These are phyloP conservation scores for Mimachlamys varia DNA, from an alignment of 2,888 invertebrate species.

Conservation along the genomic window DNA sequence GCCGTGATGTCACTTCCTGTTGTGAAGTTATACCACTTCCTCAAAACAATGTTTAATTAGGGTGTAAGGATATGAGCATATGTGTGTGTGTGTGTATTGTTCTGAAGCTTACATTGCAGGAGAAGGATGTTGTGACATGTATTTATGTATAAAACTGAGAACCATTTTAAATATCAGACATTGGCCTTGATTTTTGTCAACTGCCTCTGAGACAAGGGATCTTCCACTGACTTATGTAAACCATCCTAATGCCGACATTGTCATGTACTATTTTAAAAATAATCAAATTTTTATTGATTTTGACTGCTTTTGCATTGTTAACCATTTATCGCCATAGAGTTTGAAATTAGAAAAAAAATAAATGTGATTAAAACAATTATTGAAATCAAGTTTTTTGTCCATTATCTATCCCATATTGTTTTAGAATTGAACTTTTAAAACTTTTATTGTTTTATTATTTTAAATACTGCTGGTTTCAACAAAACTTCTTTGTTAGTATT, in stretches of 20 bases:
- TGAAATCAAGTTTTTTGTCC: neutral
- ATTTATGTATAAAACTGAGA: neutral
- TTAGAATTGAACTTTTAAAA: neutral
- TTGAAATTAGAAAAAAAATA: neutral
- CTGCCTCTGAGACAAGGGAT: neutral
- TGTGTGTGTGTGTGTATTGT: neutral
- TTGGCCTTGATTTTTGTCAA: neutral
- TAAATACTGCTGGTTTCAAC: neutral
- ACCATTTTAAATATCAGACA: neutral
- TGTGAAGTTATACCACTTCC: neutral
- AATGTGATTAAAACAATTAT: neutral
- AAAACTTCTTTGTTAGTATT: neutral
- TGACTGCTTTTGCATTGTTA: too few relatives aligned
- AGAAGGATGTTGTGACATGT: neutral
- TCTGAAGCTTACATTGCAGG: neutral
- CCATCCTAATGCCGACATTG: neutral
- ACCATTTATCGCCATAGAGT: neutral
- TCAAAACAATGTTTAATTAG: neutral
- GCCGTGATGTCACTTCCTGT: neutral
- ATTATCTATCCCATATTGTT: neutral
- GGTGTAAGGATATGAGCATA: neutral
- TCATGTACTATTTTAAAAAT: neutral
- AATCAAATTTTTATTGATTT: neutral
- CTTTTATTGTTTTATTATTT: neutral
- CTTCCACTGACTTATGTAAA: neutral